Conservation (phyloP, 2,113 vertebrate species). For the Todiramphus saurophagus region DNA sequence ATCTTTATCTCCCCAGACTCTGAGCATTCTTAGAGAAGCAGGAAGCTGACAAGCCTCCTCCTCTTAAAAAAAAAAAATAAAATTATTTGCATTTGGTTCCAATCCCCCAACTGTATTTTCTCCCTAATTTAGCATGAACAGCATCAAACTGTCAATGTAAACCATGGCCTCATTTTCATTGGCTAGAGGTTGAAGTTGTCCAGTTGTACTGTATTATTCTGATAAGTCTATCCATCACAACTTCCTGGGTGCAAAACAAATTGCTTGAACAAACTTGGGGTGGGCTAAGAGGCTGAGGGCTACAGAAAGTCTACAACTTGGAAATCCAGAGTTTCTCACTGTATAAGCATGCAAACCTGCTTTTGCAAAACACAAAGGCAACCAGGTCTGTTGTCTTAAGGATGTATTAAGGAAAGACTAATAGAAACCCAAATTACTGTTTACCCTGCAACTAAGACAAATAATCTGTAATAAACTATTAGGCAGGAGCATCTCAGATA, state of each 20-base stretch:
- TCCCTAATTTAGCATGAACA: background rate
- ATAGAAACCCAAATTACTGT: background rate
- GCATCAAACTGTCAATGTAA: background rate
- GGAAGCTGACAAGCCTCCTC: background rate
- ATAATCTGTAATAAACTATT: background rate
- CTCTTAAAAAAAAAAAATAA: background rate
- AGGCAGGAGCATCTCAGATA: background rate
- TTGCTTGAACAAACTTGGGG: background rate
- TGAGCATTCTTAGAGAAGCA: background rate
- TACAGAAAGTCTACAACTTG: background rate
- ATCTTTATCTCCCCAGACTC: background rate
- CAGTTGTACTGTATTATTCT: background rate
- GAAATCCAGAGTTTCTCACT: background rate
- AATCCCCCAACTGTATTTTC: background rate
- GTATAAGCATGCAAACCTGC: background rate
- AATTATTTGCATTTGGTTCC: background rate
- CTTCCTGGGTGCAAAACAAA: background rate
- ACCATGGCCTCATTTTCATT: background rate
- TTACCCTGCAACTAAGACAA: background rate
- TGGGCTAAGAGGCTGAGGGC: background rate
- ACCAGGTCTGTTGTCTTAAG: background rate
- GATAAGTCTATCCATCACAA: background rate
- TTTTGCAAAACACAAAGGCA: background rate
- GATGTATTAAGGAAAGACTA: background rate
- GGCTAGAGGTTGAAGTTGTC: background rate